Evolutionary conservation across 2,797 vertebrate species (phyloP), one percentile per base, ranked within the genome.

Genomic region (Phalloptychus januarius): DNA sequence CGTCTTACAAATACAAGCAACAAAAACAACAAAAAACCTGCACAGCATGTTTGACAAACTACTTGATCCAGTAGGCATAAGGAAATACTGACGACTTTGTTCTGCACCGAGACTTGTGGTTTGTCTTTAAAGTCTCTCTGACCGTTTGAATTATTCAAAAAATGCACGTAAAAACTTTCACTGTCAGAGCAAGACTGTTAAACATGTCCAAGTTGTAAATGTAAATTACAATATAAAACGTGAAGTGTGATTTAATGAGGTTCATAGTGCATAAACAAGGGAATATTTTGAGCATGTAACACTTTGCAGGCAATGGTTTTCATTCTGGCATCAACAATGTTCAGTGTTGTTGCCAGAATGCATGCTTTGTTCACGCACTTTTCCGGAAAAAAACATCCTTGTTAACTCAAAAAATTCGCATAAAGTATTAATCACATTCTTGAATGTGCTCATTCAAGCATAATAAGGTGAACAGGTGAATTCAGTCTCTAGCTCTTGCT

Each of bases 401-500:
- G 65, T 69, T 18, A 69, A 42, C 23, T 69, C 13, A 69, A 42
- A 52, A 69, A 42, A 69, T 42, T 69, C 38, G n/a, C 38, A 11
- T 42, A 69, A 70, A 70, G 12, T 70, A 28, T 70, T 44, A 44
- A 28, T 28, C 40, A 70, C 3, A n/a, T 12, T 70, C 13, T 70
- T 8, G 13, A 70, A 70, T 7, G 25, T 44, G n/a, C 67, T 28
- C 20, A 67, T 67, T 67, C 36, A 23, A 40, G 2, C 63, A 40
- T 65, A 65, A 18, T 36, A 63, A 65, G 10, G 20, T 69, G 38
- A 42, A 44, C 67, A 70, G 67, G 67, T 70, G 67, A 70, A 45
- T 28, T n/a, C 67, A 70, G 25, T 45, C 38, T 7, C 23, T 25
- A n/a, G 36, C 5, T 67, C 65, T 69, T 69, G 38, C 42, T 45